Evolutionary conservation across 1,140 invertebrate genomes (phyloP), one percentile per base, ranked within the genome.

Genomic region (Brachionus asplanchnoidis): DNA sequence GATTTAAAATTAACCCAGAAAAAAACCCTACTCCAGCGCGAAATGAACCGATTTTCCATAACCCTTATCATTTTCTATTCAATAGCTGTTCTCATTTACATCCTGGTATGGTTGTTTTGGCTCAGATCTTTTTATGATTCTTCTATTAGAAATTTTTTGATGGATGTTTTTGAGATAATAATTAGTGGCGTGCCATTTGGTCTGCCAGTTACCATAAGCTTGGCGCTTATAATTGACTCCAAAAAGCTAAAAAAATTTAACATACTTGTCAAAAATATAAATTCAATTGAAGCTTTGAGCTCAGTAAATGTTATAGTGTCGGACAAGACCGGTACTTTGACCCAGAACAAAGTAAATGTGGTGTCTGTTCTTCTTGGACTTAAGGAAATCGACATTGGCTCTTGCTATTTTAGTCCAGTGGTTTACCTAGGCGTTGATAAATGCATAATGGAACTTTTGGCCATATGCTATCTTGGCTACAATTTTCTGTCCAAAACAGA

Each of bases 81-180:
- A 46, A 14, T 77, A 23, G 73, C 73, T 9, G 73, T 77, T 46
- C 11, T 77, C 0, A 99, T 99, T 88, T 96, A 94, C 11, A 46
- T 90, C 11, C 93, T 98, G 75, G 90, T 98, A 23, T 97, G 97
- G 2, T 96, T 96, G 94, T 90, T 98, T 42, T 97, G 99, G 91
- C 95, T 96, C 0, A 89, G 92, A 83, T 89, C 89, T 20, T 20
- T n/a, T 17, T 77, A n/a, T 26, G 26, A 77, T 46, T 44, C 73
- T 4, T 46, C 40, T 14, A 11, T 77, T 14, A 46, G 44, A 46
- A 77, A n/a, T 77, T 77, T 77, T 77, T 84, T 92, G 2, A 92
- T 98, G 50, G 97, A 99, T 88, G 99, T 99, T 95, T 97, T 99
- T 89, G 99, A 96, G n/a, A 99, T 99, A 86, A 94, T 97, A 60